A percentile compares a stretch with the other conserved stretches of the same genome.
Evolutionary conservation across 2,888 invertebrate genomes (phyloP).

Genomic region (Pachydiplax longipennis): DNA sequence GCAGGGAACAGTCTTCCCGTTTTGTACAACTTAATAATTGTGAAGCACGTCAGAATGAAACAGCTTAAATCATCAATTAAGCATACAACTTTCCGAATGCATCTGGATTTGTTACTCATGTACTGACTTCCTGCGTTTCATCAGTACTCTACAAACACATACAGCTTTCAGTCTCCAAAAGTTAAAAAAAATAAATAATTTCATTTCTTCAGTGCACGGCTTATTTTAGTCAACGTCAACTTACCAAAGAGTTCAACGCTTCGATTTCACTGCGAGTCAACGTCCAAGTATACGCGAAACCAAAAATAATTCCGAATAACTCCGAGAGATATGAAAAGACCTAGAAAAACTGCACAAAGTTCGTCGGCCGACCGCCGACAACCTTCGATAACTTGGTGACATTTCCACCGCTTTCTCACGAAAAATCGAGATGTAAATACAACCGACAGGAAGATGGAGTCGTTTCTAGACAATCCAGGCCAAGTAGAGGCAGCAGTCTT

Average conservation of each 20-base stretch:
- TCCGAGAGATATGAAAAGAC: background rate
- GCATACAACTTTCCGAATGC: background rate
- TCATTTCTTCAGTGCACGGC: background rate
- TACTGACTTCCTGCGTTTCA: background rate
- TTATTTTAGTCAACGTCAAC: background rate
- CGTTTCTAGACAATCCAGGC: background rate
- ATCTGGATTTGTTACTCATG: background rate
- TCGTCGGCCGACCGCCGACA: background rate
- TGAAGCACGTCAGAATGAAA: background rate
- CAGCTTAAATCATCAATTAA: background rate
- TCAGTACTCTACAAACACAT: background rate
- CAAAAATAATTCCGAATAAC: background rate
- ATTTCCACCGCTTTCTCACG: background rate
- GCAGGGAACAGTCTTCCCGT: background rate
- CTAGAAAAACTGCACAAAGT: background rate
- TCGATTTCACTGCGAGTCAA: background rate
- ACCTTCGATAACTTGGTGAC: background rate
- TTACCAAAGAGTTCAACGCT: background rate
- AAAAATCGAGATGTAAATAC: background rate
- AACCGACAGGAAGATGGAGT: background rate
- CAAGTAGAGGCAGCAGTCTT: constrained; percentile 57
- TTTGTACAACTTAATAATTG: constrained; percentile 10
- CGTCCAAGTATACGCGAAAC: background rate
- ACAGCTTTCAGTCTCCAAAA: background rate
- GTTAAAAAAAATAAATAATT: constrained; percentile 20